Percentiles rank a stretch among this genome's conserved stretches.
phyloP scores from a whole-genome alignment of 2,797 vertebrate genomes.

The Liasis olivaceus region DNA sequence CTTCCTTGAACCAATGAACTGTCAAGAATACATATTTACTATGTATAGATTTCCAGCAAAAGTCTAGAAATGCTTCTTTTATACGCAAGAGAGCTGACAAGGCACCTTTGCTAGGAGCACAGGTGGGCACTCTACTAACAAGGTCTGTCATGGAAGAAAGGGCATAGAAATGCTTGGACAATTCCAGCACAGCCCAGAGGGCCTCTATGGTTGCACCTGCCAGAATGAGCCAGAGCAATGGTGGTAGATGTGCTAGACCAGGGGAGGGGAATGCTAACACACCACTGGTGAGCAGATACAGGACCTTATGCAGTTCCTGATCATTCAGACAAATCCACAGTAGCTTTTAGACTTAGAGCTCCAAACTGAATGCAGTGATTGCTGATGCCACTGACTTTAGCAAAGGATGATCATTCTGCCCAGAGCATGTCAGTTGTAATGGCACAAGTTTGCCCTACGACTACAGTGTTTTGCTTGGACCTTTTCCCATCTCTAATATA shows the following conservation, averaged over 20 bases:
- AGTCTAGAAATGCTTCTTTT: background rate
- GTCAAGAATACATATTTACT: background rate
- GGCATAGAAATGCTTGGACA: background rate
- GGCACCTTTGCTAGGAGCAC: background rate
- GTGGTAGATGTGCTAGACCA: background rate
- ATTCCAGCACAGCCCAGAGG: background rate
- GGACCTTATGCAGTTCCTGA: background rate
- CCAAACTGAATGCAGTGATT: background rate
- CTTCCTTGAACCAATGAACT: background rate
- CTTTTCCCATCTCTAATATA: background rate
- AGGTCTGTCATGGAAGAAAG: background rate
- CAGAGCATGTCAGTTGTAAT: background rate
- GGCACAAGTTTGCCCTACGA: background rate
- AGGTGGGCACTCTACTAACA: background rate
- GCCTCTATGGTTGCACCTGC: background rate
- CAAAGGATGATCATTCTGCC: background rate
- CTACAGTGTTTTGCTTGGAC: background rate
- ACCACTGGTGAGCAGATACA: background rate
- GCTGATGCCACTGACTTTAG: background rate
- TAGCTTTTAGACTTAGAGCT: background rate
- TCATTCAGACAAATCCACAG: background rate
- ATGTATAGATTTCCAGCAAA: background rate
- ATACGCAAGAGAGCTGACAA: background rate
- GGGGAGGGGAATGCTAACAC: background rate
- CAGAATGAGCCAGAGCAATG: background rate